phyloP scores from a whole-genome alignment of 2,797 vertebrate genomes.

The Scleropages formosus region DNA sequence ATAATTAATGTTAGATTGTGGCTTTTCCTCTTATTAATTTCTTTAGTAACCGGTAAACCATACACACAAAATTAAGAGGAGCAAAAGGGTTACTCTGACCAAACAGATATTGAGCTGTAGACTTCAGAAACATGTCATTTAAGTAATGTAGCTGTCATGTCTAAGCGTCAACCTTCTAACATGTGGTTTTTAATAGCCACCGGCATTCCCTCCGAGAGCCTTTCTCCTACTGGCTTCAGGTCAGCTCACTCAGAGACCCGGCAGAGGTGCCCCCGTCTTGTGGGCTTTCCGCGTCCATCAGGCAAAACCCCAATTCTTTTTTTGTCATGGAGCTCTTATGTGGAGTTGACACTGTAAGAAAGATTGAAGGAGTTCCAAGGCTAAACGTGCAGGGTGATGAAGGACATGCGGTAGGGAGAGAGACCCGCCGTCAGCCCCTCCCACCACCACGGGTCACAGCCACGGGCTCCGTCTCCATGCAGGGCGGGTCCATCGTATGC shows the following conservation, averaged over 20 bases:
- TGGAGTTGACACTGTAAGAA: constrained; percentile 21
- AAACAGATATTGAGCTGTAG: too few species aligned
- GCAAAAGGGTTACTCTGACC: too few species aligned
- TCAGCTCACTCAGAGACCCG: neutral
- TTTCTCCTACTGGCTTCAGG: neutral
- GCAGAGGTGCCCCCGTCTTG: neutral
- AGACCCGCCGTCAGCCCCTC: too few species aligned
- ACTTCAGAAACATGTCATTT: too few species aligned
- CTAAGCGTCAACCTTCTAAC: neutral
- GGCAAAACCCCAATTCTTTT: neutral
- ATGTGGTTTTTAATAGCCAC: neutral
- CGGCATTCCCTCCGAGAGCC: neutral
- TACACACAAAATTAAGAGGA: too few species aligned
- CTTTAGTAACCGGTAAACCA: too few species aligned
- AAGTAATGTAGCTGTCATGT: neutral
- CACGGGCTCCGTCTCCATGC: too few species aligned
- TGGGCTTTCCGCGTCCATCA: constrained; percentile 18
- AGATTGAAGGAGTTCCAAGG: constrained; percentile 18
- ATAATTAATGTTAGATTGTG: too few species aligned
- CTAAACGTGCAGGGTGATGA: constrained; percentile 13
- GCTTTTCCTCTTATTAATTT: too few species aligned
- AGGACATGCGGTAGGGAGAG: neutral
- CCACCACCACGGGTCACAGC: too few species aligned
- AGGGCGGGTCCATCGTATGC: too few species aligned
- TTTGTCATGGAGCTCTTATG: constrained; percentile 16